Base-by-base conservation (phyloP, 1,140 invertebrate genomes). In the Platyscapa corneri region DNA sequence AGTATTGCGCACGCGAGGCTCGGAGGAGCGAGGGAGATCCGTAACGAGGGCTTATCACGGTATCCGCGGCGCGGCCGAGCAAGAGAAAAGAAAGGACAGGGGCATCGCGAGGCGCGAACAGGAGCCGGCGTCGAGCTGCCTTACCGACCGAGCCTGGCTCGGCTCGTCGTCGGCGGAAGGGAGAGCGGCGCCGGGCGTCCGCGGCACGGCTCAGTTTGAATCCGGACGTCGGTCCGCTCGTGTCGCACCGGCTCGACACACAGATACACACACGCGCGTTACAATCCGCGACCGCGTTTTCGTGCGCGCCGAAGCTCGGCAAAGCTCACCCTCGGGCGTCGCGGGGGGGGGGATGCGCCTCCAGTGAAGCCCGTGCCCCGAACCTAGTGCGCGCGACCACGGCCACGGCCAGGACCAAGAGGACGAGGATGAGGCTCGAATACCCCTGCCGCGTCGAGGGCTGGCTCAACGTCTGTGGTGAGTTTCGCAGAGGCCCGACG, bases 391-490 rank as follows among this genome's bases (percentile, higher is more conserved):
- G 37, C 27, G 70, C 37, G 70, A 74, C 34, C 34, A 53, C 10
- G 16, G 49, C 2, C 49, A 18, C 8, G 49, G 37, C 10, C 16
- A 30, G 27, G 27, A 32, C 23, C 3, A 42, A 18, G 78, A 67
- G 32, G 27, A 65, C 65, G 34, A 78, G 34, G 27, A 93, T 93
- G 92, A 94, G 93, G 89, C 87, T 95, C 87, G 94, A 94, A 87
- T 95, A 95, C 90, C 95, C 95, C 34, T 94, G 92, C 87, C 92
- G 95, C 30, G 94, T 95, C 75, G 95, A 95, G 92, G 95, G 95
- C 83, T 95, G 95, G 95, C 93, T 95, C 86, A 95, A 95, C 88
- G 93, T 95, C 89, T 94, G 94, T 87, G 95, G 95, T 95, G 87
- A 94, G 94, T 92, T 72, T 83, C 3, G 3, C 56, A 1, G 5